Conservation (phyloP, 1,140 invertebrate genomes). For the Drosophila quadrilineata region DNA sequence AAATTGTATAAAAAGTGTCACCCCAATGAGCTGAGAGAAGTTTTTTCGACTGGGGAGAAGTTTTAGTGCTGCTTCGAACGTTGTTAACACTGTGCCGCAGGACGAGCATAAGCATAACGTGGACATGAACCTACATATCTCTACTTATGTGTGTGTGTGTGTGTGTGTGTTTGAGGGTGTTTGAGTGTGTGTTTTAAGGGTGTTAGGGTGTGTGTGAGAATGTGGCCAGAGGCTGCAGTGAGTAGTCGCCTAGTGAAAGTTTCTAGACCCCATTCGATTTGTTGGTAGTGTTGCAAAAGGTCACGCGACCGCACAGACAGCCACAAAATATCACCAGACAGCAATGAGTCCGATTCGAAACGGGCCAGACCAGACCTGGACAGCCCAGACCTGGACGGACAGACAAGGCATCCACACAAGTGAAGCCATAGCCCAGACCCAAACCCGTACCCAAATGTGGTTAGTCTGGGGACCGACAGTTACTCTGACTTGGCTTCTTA, state of each 20-base stretch:
- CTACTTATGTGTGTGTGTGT: background rate
- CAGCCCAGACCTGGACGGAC: no score
- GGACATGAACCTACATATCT: background rate
- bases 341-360: no score
- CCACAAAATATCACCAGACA: constrained; percentile 53
- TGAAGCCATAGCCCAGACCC: no score
- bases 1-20: constrained; percentile 31
- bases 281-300: constrained; percentile 43
- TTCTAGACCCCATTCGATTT: constrained; percentile 24
- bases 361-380: no score
- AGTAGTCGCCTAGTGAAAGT: constrained; percentile 22
- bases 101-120: constrained; percentile 1
- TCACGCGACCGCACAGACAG: constrained; percentile 55
- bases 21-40: constrained; percentile 28
- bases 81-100: background rate
- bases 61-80: constrained; percentile 9
- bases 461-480: constrained; percentile 14
- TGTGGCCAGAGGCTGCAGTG: background rate
- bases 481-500: constrained; percentile 1
- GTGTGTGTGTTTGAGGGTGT: background rate
- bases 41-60: constrained; percentile 8
- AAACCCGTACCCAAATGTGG: constrained; percentile 24
- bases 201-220: background rate
- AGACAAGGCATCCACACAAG: no score
- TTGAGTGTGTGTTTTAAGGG: background rate